Percentiles rank a stretch among this genome's conserved stretches.
Evolutionary conservation across 2,113 vertebrate genomes (phyloP).

Genomic region (Thermophis baileyi): DNA sequence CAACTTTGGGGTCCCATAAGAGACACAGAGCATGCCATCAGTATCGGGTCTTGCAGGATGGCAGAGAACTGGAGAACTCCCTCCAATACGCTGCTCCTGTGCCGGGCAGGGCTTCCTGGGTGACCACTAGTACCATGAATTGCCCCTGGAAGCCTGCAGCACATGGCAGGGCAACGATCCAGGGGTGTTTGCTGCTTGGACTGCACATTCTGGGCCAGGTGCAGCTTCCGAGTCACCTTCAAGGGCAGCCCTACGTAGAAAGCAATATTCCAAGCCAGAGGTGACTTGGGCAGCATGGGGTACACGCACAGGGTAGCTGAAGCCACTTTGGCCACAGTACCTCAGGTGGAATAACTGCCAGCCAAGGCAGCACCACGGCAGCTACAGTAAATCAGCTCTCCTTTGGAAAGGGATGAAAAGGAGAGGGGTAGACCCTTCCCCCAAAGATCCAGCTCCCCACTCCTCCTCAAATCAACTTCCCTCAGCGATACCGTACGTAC

Average conservation of each 20-base stretch:
- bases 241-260: not conserved
- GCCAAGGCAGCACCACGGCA: not conserved
- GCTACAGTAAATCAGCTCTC: not conserved
- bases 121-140: not conserved
- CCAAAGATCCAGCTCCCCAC: not conserved
- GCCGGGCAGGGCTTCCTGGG: not conserved
- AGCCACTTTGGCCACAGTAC: not conserved
- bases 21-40: not conserved
- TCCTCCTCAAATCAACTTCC: not conserved
- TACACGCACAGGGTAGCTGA: not conserved
- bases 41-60: not conserved
- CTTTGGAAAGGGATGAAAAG: not conserved
- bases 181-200: not conserved
- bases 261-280: not conserved
- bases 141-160: not conserved
- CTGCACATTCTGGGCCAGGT: not conserved
- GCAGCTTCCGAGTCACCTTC: not conserved
- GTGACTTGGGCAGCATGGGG: not conserved
- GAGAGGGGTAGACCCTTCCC: not conserved
- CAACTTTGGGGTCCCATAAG: not conserved
- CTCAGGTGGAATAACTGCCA: not conserved
- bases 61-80: not conserved
- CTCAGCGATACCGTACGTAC: constrained; percentile 73
- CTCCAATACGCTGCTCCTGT: not conserved
- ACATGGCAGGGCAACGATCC: not conserved